Base-by-base conservation (phyloP, 2,113 vertebrate species). In the Scortum barcoo region DNA sequence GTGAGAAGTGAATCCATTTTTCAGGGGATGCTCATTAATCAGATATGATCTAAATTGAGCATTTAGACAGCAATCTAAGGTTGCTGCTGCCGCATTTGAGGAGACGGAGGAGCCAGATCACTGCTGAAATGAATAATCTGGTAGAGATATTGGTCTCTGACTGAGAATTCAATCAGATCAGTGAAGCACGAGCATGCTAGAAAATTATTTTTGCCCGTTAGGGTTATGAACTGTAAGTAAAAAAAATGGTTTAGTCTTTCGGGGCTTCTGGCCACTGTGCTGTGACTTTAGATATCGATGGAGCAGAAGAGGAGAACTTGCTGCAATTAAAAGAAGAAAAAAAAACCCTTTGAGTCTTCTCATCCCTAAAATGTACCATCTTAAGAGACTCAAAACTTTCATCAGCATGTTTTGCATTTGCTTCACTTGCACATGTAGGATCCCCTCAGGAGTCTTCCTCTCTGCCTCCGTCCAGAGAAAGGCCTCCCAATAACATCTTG, bases 371-470 rank as follows among this genome's bases (percentile, higher is more conserved):
- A 61, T 5, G 6, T 42, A 42, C 11, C 63, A 38, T 67, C 13
- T 83, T 20, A 66, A 69, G 9, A 53, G 17, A 78, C n/a, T 68
- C 51, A 24, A 20, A 68, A 46, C 71, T 63, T 54, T 83, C 57
- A 61, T 72, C 69, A 86, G 57, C 62, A 67, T 88, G 74, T 78
- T 83, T 81, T 73, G 61, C 51, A 71, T 79, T 70, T 10, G n/a
- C 54, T 53, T 38, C 63, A 77, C 20, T 36, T 70, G 69, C 54
- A 33, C 20, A 63, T 44, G 66, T 17, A 71, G 11, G 28, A 36
- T n/a, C 83, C 56, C 70, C 66, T 30, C 36, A 7, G 30, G 76
- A 68, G 72, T 53, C 36, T 38, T 51, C 12, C 28, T 53, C 28
- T 53, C 40, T 28, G 36, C 50, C 53, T 13, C 20, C 19, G 50